Conservation (phyloP, 2,888 invertebrate species). For the Drosophila ezoana region DNA sequence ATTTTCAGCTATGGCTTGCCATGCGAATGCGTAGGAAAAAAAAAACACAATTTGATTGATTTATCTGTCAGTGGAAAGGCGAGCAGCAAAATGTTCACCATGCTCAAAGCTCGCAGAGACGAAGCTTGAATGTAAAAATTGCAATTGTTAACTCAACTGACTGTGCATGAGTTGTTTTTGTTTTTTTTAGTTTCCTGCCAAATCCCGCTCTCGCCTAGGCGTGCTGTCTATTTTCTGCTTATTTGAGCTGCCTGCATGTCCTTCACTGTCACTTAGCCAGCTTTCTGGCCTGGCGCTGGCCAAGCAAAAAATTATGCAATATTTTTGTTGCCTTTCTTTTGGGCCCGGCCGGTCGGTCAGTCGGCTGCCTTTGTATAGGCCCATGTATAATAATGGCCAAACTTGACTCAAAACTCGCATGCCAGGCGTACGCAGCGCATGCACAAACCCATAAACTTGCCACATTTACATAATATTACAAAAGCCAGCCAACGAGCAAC, state of each 20-base stretch:
- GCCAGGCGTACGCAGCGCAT: constrained; percentile 41
- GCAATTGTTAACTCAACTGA: constrained; percentile 75
- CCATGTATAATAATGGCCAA: constrained; percentile 52
- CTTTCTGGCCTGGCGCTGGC: constrained; percentile 28
- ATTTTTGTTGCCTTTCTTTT: constrained; percentile 36
- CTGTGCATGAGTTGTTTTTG: constrained; percentile 43
- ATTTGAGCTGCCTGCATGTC: constrained; percentile 49
- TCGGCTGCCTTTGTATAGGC: constrained; percentile 11
- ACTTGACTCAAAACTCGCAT: constrained; percentile 65
- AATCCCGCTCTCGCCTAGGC: not conserved
- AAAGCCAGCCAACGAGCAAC: constrained; percentile 39
- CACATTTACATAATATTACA: constrained; percentile 72
- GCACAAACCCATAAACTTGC: constrained; percentile 67
- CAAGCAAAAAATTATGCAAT: constrained; percentile 60
- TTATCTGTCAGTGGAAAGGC: constrained; percentile 70
- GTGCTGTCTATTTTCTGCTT: constrained; percentile 42
- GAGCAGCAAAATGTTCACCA: constrained; percentile 50
- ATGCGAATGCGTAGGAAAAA: constrained; percentile 2
- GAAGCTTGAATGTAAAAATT: constrained; percentile 55
- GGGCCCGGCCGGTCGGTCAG: not conserved
- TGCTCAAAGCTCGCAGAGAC: constrained; percentile 31
- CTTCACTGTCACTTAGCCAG: constrained; percentile 60
- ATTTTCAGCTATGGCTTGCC: constrained; percentile 17
- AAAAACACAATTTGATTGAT: constrained; percentile 64
- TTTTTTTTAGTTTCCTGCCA: constrained; percentile 3